Evolutionary conservation across 1,140 invertebrate species (phyloP).

Genomic region (Carposina sasakii): DNA sequence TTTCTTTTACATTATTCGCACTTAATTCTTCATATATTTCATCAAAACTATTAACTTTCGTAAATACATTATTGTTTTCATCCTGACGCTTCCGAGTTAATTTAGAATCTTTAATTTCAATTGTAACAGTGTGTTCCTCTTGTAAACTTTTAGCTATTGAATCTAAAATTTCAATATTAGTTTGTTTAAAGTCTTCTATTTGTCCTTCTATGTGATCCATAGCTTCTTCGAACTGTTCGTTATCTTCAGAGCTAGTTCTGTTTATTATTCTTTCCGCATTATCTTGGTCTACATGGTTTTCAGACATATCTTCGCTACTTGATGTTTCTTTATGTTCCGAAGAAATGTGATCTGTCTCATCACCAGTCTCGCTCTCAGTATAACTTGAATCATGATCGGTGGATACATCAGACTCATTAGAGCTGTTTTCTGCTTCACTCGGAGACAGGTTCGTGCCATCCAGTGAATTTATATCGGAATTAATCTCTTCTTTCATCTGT

Average conservation of each 20-base stretch:
- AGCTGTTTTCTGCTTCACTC: constrained; percentile 66
- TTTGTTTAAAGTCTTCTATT: constrained; percentile 48
- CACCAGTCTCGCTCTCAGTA: constrained; percentile 59
- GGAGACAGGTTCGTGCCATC: constrained; percentile 59
- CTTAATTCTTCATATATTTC: constrained; percentile 59
- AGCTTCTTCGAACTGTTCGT: constrained; percentile 66
- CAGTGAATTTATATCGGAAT: constrained; percentile 73
- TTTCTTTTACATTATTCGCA: too few relatives aligned
- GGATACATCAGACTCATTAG: constrained; percentile 61
- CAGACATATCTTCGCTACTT: constrained; percentile 28
- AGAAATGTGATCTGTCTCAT: constrained; percentile 46
- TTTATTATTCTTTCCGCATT: constrained; percentile 21
- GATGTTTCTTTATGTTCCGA: constrained; percentile 56
- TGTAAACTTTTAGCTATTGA: constrained; percentile 56
- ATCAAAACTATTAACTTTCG: constrained; percentile 52
- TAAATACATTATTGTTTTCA: constrained; percentile 55
- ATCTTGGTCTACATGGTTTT: constrained; percentile 5
- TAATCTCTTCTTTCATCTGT: constrained; percentile 77
- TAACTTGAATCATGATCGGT: constrained; percentile 72
- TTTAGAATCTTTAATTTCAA: constrained; percentile 29
- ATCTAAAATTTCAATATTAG: constrained; percentile 58
- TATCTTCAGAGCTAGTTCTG: constrained; percentile 70
- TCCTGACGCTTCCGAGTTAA: constrained; percentile 18
- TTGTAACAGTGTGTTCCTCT: constrained; percentile 43
- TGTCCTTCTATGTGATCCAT: constrained; percentile 60